Evolutionary conservation across 2,113 vertebrate species (phyloP).

Genomic region (Myxocyprinus asiaticus): DNA sequence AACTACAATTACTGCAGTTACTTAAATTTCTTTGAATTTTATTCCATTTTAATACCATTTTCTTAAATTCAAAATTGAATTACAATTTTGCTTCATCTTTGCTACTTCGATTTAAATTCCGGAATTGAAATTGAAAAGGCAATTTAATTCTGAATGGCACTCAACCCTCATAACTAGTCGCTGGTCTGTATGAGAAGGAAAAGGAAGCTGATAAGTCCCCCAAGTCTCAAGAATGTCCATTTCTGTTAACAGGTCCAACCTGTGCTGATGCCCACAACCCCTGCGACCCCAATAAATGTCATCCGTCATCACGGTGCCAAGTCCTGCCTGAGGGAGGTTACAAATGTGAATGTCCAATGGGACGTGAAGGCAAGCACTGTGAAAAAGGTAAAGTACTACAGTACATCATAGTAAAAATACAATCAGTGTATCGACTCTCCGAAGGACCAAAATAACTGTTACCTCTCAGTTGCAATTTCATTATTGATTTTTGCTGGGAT

Average conservation of each 20-base stretch:
- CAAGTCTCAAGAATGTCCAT: not conserved
- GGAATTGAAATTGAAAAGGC: no score
- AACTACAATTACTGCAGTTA: no score
- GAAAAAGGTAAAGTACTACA: slow-evolving; percentile 79
- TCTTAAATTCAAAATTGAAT: no score
- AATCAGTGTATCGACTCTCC: slow-evolving; percentile 3
- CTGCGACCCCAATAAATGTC: slow-evolving; percentile 87
- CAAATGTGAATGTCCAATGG: slow-evolving; percentile 90
- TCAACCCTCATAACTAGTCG: no score
- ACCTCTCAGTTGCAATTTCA: not conserved
- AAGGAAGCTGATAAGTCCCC: no score
- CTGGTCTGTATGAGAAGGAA: no score
- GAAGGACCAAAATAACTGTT: not conserved
- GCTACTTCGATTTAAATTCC: no score
- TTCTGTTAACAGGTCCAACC: slow-evolving; percentile 79
- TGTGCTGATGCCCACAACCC: slow-evolving; percentile 86
- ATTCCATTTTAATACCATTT: no score
- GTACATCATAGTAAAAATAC: slow-evolving; percentile 9
- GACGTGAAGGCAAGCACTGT: slow-evolving; percentile 85
- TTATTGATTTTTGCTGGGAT: slow-evolving; percentile 40
- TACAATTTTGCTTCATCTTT: no score
- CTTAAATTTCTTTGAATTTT: no score
- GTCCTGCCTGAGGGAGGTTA: slow-evolving; percentile 83
- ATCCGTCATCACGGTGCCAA: slow-evolving; percentile 82
- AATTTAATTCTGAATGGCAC: no score